phyloP scores from a whole-genome alignment of 2,888 invertebrate species.

The Drosophila macrothrix region DNA sequence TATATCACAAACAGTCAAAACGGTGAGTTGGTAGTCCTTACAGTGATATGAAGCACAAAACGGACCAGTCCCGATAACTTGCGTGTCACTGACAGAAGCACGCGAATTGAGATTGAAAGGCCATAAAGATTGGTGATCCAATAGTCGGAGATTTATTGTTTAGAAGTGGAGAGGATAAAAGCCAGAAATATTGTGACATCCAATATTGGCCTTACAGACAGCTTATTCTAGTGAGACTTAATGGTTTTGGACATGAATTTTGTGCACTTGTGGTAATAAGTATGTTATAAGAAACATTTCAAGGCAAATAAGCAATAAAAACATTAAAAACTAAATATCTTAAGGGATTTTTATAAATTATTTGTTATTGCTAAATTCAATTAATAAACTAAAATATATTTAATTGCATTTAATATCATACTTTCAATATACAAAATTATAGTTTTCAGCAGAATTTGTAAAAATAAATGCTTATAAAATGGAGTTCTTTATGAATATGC shows the following conservation, averaged over 20 bases:
- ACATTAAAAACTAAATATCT: not conserved
- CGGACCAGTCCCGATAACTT: constrained; percentile 44
- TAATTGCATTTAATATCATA: not conserved
- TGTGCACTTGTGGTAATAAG: not conserved
- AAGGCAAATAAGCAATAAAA: not conserved
- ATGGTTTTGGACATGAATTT: not conserved
- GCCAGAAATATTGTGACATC: not conserved
- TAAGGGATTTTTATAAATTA: not conserved
- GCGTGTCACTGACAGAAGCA: constrained; percentile 34
- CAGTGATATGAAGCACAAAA: constrained; percentile 40
- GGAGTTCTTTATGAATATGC: not conserved
- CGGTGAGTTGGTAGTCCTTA: constrained; percentile 29
- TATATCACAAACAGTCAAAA: constrained; percentile 41
- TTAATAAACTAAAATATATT: not conserved
- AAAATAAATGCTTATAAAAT: not conserved
- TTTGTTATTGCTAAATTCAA: not conserved
- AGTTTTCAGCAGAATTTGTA: not conserved
- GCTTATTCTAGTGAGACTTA: not conserved
- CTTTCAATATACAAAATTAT: not conserved
- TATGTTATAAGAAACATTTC: not conserved
- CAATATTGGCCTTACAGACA: not conserved
- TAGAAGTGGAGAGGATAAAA: not conserved
- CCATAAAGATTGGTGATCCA: not conserved
- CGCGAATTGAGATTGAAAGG: constrained; percentile 44
- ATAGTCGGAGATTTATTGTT: not conserved